Evolutionary conservation across 2,888 invertebrate species (phyloP).

Genomic region (Axea sp.): DNA sequence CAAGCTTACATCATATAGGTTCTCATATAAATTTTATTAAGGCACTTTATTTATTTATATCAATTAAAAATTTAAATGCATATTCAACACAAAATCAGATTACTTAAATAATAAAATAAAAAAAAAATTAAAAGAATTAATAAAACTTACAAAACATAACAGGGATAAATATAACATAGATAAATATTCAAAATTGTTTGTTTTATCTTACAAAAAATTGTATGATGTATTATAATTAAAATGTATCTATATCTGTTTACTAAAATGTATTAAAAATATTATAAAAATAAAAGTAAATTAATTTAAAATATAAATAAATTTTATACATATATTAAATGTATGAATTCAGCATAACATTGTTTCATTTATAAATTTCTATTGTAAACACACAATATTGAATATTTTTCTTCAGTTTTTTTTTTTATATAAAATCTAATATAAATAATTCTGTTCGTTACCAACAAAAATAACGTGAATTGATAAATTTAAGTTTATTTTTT

Average conservation of each 20-base stretch:
- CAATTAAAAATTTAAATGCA: constrained; percentile 42
- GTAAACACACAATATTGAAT: too few species aligned
- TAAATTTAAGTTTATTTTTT: constrained; percentile 3
- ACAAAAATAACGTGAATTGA: constrained; percentile 13
- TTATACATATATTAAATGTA: too few species aligned
- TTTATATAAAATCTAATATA: constrained; percentile 19
- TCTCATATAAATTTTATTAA: constrained; percentile 13
- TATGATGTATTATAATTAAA: too few species aligned
- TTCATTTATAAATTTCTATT: too few species aligned
- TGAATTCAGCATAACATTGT: too few species aligned
- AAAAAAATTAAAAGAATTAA: too few species aligned
- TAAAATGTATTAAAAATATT: too few species aligned
- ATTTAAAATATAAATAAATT: too few species aligned
- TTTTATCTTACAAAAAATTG: too few species aligned
- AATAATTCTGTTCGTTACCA: constrained; percentile 24
- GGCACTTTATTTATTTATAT: constrained; percentile 41
- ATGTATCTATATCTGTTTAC: too few species aligned
- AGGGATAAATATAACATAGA: constrained; percentile 4
- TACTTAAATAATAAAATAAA: constrained; percentile 1
- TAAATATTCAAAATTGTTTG: constrained; percentile 19
- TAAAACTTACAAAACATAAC: constrained; percentile 10
- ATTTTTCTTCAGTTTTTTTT: too few species aligned
- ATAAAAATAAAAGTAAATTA: too few species aligned
- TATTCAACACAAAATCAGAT: constrained; percentile 44
- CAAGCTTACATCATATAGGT: constrained; percentile 14